A percentile compares a stretch with the other conserved stretches of the same genome.
phyloP scores from a whole-genome alignment of 30 jellyfish, hydroid and myxozoan species.

The Cassiopea andromeda region DNA sequence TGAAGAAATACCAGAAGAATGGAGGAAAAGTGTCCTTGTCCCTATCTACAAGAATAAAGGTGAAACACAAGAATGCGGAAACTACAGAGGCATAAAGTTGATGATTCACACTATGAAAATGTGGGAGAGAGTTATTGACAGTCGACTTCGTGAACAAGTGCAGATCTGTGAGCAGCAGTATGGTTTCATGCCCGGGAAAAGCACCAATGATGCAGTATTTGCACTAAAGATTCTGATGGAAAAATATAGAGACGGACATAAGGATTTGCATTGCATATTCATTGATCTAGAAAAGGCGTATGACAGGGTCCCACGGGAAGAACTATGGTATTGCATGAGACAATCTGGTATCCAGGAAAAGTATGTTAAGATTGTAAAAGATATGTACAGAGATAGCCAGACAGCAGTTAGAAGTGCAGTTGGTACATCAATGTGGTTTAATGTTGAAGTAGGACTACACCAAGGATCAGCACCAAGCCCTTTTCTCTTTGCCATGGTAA shows the following conservation, averaged over 20 bases:
- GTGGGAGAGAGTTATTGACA: constrained; percentile 7
- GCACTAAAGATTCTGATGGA: background rate
- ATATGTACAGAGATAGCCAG: background rate
- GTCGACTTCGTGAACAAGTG: background rate
- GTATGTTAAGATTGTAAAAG: constrained; percentile 1
- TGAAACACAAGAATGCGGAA: background rate
- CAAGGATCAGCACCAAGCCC: too few relatives aligned
- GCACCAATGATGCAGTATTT: background rate
- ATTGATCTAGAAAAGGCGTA: background rate
- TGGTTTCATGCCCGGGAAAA: constrained; percentile 5
- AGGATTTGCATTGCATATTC: background rate
- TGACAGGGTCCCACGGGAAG: background rate
- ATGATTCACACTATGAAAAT: background rate
- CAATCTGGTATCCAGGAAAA: background rate
- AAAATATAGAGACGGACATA: background rate
- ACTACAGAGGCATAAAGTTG: background rate
- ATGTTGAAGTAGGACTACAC: background rate
- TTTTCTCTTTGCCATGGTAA: background rate
- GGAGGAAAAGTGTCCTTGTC: background rate
- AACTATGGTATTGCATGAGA: constrained; percentile 11
- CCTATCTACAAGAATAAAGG: background rate
- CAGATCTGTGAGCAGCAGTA: background rate
- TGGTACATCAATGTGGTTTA: background rate
- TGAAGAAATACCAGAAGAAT: background rate
- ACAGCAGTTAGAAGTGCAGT: constrained; percentile 28